Evolutionary conservation across 2,797 vertebrate species (phyloP).

Genomic region (Paguma larvata): DNA sequence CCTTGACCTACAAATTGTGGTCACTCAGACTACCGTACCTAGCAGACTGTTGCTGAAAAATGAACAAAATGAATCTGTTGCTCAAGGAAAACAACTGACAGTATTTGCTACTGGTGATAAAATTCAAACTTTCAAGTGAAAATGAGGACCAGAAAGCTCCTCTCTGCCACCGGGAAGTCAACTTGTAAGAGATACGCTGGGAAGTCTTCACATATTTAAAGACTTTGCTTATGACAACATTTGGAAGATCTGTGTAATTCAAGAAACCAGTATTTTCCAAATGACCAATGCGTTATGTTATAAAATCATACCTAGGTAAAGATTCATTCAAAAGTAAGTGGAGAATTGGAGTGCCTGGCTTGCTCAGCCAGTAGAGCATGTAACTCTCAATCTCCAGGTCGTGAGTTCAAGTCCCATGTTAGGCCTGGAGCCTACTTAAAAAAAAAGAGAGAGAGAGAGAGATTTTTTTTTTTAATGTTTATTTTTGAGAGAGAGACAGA

Average conservation of each 20-base stretch:
- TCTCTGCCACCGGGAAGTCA: not conserved
- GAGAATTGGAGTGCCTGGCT: not conserved
- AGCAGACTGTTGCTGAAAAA: not conserved
- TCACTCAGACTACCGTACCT: not conserved
- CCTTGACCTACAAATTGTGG: not conserved
- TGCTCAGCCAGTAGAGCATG: not conserved
- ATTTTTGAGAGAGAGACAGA: too few relatives aligned
- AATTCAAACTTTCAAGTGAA: constrained; percentile 31
- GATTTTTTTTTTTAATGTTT: not conserved
- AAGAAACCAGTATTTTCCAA: constrained; percentile 17
- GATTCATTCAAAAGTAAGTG: not conserved
- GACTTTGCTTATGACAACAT: not conserved
- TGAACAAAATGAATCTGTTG: not conserved
- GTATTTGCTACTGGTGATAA: not conserved
- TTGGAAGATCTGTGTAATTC: constrained; percentile 6
- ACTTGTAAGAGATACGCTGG: too few relatives aligned
- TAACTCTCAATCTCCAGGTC: not conserved
- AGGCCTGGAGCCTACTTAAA: not conserved
- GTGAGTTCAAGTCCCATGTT: not conserved
- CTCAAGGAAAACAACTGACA: constrained; percentile 37
- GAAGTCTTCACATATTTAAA: not conserved
- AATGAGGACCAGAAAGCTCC: constrained; percentile 21
- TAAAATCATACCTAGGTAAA: constrained; percentile 9
- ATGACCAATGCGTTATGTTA: not conserved
- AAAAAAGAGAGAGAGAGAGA: not conserved